Evolutionary conservation across 2,888 invertebrate genomes (phyloP), one percentile per base, ranked within the genome.

Genomic region (Microctonus hyperodae): DNA sequence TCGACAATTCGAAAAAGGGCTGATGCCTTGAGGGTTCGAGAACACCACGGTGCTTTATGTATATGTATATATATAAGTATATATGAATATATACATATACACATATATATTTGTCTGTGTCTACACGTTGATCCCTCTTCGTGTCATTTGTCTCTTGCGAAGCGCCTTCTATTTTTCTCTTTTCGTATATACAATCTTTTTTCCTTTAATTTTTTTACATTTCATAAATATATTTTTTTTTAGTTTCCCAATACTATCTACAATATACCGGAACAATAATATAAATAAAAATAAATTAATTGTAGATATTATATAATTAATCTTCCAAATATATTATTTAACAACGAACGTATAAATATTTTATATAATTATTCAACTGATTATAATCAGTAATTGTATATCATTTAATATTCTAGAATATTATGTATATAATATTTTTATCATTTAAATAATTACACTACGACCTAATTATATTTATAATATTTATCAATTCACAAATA

Each of bases 141-240:
- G 74, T 76, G 78, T 79, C 81, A 78, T 81, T 80, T 79, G 79
- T 80, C 80, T 79, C 74, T 73, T 68, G 51, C 44, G 33, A 64
- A 75, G 73, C 37, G 55, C 25, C 31, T 60, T 60, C 33, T 23
- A 28, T 59, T 67, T 56, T 60, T 67, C 57, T 11, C 51, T 28
- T 23, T 51, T n/a, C n/a, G n/a, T n/a, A n/a, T n/a, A 37, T 37
- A 31, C 11, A 11, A 37, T 31, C 59, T 31, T 37, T 35, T 6
- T 23, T 51, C 23, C 25, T 22, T 10, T 13, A 9, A 25, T 13
- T n/a, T 25, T 11, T 16, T 23, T 51, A 51, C 16, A n/a, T n/a
- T n/a, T n/a, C n/a, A n/a, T n/a, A n/a, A n/a, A n/a, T n/a, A n/a
- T n/a, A n/a, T n/a, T n/a, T n/a, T n/a, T n/a, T n/a, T n/a, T n/a